A percentile compares a stretch with the other conserved stretches of the same genome.
Conservation (phyloP, 2,113 vertebrate genomes). For the Pelusios castaneus region DNA sequence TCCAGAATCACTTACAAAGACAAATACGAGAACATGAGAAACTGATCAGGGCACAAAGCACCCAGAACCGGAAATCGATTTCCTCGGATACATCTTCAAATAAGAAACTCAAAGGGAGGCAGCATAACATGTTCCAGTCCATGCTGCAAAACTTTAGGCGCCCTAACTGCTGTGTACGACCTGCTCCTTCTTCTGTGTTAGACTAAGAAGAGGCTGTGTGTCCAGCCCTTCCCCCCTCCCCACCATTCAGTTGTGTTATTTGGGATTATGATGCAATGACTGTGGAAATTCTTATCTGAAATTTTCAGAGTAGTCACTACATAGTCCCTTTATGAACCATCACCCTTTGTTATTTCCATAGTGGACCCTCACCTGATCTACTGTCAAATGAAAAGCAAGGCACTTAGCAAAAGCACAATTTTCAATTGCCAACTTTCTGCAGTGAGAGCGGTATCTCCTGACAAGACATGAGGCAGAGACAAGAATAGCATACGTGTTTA, state of each 20-base stretch:
- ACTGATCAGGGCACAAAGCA: constrained; percentile 81
- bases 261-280: constrained; percentile 41
- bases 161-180: constrained; percentile 91
- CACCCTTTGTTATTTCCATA: not conserved
- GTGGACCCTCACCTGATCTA: not conserved
- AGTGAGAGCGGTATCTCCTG: constrained; percentile 30
- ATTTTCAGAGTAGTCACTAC: constrained; percentile 32
- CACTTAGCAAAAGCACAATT: constrained; percentile 66
- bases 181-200: constrained; percentile 89
- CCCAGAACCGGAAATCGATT: constrained; percentile 87
- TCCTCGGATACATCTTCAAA: constrained; percentile 86
- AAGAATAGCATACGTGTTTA: not conserved
- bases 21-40: constrained; percentile 96
- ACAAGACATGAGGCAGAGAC: constrained; percentile 13
- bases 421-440: constrained; percentile 28
- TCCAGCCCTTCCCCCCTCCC: not conserved
- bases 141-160: constrained; percentile 93
- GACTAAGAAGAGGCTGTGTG: constrained; percentile 78
- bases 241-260: constrained; percentile 22
- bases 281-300: constrained; percentile 10
- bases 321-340: not conserved
- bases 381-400: constrained; percentile 59
- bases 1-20: constrained; percentile 97
- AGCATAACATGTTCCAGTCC: constrained; percentile 90
- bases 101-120: constrained; percentile 90